Evolutionary conservation across 2,888 invertebrate species (phyloP), one percentile per base, ranked within the genome.

Genomic region (Taphrorychus bicolor): DNA sequence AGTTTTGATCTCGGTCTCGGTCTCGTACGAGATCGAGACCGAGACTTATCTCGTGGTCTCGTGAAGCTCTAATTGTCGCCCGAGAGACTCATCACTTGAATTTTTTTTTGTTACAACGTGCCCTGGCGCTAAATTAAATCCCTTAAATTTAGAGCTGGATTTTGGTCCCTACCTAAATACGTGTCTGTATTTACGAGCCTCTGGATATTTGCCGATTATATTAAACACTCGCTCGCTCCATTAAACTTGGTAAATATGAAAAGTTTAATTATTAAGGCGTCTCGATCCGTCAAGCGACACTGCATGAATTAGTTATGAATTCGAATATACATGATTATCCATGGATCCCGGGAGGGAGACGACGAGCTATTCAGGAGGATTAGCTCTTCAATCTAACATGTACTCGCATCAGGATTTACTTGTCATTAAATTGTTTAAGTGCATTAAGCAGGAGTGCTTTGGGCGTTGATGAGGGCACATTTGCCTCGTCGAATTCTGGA

Each of bases 251-350:
- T 51, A 51, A 51, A 51, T 51, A 51, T 18, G 51, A 21, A 51
- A 51, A 51, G 51, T 51, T 51, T 19, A 19, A 51, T 51, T 51
- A 51, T 51, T 51, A 51, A 51, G 51, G 51, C 51, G 19, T 51
- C n/a, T n/a, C 51, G 51, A 51, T 19, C 21, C 51, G 51, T 51
- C 51, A 51, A 51, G 51, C 51, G 51, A 51, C 51, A 51, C n/a
- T 21, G 51, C 21, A 9, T 51, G 51, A 51, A 51, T 51, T 19
- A n/a, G 21, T 17, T 21, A n/a, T 51, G 51, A 51, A 51, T 51
- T 19, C 19, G 21, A 51, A 17, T 51, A 51, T 51, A 51, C 21
- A 51, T 51, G 19, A 51, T 51, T 51, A 51, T 51, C 51, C 18
- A 18, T 17, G 21, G 51, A 51, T 21, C 51, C 21, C 21, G 9